Evolutionary conservation across 2,113 vertebrate species (phyloP).

Genomic region (Tupaia tana): DNA sequence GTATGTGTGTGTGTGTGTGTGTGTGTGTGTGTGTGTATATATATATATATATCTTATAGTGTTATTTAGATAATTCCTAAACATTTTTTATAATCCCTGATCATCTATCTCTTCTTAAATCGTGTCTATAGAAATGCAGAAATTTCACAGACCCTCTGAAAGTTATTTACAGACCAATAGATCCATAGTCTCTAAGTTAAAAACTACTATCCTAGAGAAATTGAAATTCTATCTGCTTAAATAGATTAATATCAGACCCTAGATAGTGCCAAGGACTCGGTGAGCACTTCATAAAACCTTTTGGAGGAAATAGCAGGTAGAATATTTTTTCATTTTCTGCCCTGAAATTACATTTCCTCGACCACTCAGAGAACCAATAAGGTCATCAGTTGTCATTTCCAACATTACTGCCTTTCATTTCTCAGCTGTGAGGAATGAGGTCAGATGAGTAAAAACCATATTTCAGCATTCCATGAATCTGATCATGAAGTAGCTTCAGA

Average conservation of each 20-base stretch:
- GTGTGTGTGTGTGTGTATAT: no score
- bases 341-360: slow-evolving; percentile 39
- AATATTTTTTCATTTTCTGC: slow-evolving; percentile 11
- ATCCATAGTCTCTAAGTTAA: neutral
- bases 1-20: no score
- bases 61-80: neutral
- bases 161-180: neutral
- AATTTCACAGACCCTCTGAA: neutral
- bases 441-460: neutral
- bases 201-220: neutral
- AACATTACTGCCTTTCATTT: neutral
- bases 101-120: neutral
- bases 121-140: neutral
- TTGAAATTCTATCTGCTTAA: neutral
- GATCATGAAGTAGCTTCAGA: neutral
- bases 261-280: neutral
- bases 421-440: neutral
- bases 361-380: neutral
- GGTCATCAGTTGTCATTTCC: neutral
- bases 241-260: neutral
- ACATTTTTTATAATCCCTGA: neutral
- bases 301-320: neutral
- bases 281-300: neutral
- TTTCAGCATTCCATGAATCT: slow-evolving; percentile 23
- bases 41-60: neutral